Evolutionary conservation across 1,140 invertebrate genomes (phyloP).

Genomic region (Drosophila hydei): DNA sequence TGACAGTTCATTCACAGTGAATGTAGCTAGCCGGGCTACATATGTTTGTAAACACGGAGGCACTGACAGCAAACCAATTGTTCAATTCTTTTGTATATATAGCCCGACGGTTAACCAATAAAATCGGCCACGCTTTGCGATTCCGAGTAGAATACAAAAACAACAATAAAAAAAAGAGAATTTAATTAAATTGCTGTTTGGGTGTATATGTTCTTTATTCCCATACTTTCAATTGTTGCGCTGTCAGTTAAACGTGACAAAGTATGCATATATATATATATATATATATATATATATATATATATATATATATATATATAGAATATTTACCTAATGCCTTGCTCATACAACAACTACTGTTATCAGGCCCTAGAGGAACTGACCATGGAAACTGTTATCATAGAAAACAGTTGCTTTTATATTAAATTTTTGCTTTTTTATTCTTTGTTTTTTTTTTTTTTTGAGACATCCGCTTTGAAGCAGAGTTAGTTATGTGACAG

Average conservation of each 20-base stretch:
- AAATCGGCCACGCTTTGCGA: slow-evolving; percentile 66
- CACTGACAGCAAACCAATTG: slow-evolving; percentile 52
- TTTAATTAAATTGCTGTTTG: slow-evolving; percentile 42
- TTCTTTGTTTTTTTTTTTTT: neutral
- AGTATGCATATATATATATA: neutral
- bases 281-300: slow-evolving; percentile 6
- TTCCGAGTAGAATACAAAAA: slow-evolving; percentile 23
- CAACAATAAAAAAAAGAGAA: slow-evolving; percentile 19
- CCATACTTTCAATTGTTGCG: slow-evolving; percentile 49
- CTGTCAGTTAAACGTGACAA: slow-evolving; percentile 36
- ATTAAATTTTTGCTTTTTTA: neutral
- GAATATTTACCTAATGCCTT: neutral
- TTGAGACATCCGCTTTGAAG: slow-evolving; percentile 7
- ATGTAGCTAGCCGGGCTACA: neutral
- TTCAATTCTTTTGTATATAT: slow-evolving; percentile 68
- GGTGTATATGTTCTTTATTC: slow-evolving; percentile 14
- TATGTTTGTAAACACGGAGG: slow-evolving; percentile 15
- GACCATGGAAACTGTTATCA: slow-evolving; percentile 38
- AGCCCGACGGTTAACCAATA: slow-evolving; percentile 58
- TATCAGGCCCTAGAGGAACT: slow-evolving; percentile 27
- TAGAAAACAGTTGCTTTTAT: slow-evolving; percentile 3
- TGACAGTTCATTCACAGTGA: slow-evolving; percentile 51
- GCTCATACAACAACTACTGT: neutral
- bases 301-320: neutral
- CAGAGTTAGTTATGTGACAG: neutral